A percentile compares a stretch with the other conserved stretches of the same genome.
phyloP scores from a whole-genome alignment of 2,113 vertebrate species.

The Phoenicopterus ruber region DNA sequence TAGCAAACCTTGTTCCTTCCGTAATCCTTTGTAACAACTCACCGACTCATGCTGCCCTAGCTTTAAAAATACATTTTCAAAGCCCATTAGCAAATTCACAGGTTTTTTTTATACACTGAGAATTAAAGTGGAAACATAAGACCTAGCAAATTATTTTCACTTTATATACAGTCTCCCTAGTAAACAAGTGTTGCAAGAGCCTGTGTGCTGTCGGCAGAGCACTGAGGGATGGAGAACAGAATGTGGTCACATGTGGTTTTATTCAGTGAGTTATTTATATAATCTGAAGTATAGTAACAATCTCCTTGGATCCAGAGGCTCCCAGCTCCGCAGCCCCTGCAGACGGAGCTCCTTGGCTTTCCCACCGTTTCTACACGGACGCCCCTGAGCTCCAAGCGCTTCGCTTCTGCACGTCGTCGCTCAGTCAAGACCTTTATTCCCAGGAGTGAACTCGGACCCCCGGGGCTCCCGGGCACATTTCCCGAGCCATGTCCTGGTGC shows the following conservation, averaged over 20 bases:
- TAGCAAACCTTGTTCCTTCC: constrained; percentile 35
- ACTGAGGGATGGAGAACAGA: constrained; percentile 20
- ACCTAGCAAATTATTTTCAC: constrained; percentile 42
- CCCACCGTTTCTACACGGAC: not conserved
- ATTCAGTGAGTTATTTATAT: constrained; percentile 54
- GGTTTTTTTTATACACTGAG: constrained; percentile 64
- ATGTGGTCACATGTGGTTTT: constrained; percentile 56
- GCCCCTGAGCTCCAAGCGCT: not conserved
- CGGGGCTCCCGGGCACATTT: accelerated
- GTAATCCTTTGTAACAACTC: constrained; percentile 39
- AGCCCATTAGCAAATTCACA: constrained; percentile 79
- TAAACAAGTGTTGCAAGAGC: constrained; percentile 42
- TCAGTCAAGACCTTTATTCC: not conserved
- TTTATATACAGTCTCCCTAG: constrained; percentile 29
- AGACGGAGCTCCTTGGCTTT: constrained; percentile 12
- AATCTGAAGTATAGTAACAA: constrained; percentile 44
- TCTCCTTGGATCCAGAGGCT: constrained; percentile 8
- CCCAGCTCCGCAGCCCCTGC: not conserved
- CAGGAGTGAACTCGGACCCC: not conserved
- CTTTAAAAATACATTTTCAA: constrained; percentile 70
- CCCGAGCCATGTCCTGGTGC: accelerated
- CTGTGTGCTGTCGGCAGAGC: not conserved
- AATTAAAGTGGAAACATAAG: constrained; percentile 76
- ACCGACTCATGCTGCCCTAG: constrained; percentile 30
- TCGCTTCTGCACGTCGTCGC: accelerated